A percentile compares a stretch with the other conserved stretches of the same genome.
phyloP scores from a whole-genome alignment of 2,888 invertebrate genomes.

The Trissolcus brochymenae region DNA sequence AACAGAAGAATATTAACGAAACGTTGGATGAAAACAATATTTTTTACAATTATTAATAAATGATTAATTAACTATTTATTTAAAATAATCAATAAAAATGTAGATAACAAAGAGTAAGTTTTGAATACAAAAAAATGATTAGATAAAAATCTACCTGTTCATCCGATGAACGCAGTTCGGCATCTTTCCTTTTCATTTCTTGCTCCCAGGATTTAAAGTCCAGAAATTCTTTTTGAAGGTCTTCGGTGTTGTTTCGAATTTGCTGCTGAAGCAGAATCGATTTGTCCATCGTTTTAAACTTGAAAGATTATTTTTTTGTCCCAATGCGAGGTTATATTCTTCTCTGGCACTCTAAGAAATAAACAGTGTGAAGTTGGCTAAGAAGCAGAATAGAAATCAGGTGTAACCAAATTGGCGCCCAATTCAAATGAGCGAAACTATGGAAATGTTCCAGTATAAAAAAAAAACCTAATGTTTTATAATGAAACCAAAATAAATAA shows the following conservation, averaged over 20 bases:
- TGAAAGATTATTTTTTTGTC: background rate
- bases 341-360: no score
- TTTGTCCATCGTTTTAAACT: slow-evolving; percentile 78
- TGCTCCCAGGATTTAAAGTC: slow-evolving; percentile 85
- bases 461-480: no score
- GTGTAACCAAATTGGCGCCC: no score
- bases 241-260: slow-evolving; percentile 84
- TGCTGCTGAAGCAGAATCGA: slow-evolving; percentile 84
- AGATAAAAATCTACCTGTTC: slow-evolving; percentile 32
- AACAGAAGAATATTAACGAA: background rate
- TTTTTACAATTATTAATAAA: no score
- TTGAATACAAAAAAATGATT: slow-evolving; percentile 16
- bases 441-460: no score
- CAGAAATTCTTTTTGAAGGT: slow-evolving; percentile 82
- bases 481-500: no score
- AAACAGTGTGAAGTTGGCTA: no score
- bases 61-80: no score
- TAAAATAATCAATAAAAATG: background rate
- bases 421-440: background rate
- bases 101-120: background rate
- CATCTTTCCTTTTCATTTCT: slow-evolving; percentile 85
- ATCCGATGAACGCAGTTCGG: slow-evolving; percentile 77
- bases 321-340: background rate
- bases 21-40: no score
- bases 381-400: no score